Evolutionary conservation across 2,888 invertebrate genomes (phyloP).

Genomic region (Xanthorhoe spadicearia): DNA sequence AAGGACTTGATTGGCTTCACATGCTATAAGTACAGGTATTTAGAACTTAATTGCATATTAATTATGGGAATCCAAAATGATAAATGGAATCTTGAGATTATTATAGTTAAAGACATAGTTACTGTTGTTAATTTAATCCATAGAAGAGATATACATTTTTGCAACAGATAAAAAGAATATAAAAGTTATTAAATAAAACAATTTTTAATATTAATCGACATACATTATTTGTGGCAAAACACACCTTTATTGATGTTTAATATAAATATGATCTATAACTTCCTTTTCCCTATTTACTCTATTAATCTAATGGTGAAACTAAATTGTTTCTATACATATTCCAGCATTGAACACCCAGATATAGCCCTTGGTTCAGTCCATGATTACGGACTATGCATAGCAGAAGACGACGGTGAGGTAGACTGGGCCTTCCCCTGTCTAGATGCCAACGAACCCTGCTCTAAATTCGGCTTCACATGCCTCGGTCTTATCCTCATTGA

Average conservation of each 20-base stretch:
- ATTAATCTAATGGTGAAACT: too few relatives aligned
- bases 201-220: too few relatives aligned
- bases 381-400: constrained; percentile 95
- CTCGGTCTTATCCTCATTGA: constrained; percentile 95
- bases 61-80: neutral
- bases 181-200: too few relatives aligned
- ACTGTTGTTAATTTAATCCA: too few relatives aligned
- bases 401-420: constrained; percentile 98
- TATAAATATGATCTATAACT: too few relatives aligned
- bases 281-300: too few relatives aligned
- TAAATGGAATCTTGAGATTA: neutral
- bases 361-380: constrained; percentile 86
- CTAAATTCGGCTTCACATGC: constrained; percentile 96
- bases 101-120: too few relatives aligned
- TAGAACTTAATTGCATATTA: neutral
- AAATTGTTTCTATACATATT: constrained; percentile 35
- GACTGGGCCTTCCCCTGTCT: constrained; percentile 97
- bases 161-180: too few relatives aligned
- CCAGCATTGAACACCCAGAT: constrained; percentile 87
- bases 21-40: constrained; percentile 91
- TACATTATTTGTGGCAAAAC: too few relatives aligned
- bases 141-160: too few relatives aligned
- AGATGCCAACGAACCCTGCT: constrained; percentile 94
- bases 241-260: too few relatives aligned
- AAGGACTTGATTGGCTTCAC: constrained; percentile 96